Conservation (phyloP, 2,113 vertebrate genomes). For the Nesoenas mayeri region DNA sequence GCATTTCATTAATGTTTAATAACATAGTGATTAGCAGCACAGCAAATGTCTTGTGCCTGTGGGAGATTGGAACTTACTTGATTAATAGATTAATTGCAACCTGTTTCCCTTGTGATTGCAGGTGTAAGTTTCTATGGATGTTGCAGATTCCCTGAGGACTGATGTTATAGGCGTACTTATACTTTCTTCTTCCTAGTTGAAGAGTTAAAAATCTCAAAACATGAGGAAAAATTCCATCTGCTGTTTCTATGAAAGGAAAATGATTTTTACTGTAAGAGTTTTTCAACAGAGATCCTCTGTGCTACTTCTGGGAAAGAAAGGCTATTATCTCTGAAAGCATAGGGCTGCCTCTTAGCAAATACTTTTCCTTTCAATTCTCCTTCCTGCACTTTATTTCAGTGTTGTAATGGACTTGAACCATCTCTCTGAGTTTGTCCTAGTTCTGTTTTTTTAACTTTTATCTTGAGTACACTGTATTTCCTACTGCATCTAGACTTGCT, state of each 20-base stretch:
- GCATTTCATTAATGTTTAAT: conserved; percentile 59
- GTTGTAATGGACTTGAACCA: neutral
- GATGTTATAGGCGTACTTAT: neutral
- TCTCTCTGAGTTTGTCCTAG: neutral
- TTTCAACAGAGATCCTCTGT: neutral
- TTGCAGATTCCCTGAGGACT: neutral
- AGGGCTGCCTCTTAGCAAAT: neutral
- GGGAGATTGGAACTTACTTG: conserved; percentile 47
- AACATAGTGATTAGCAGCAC: conserved; percentile 34
- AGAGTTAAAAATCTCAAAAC: conserved; percentile 7
- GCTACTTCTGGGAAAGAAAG: neutral
- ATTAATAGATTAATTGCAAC: conserved; percentile 58
- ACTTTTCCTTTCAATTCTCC: neutral
- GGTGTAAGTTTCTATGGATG: neutral
- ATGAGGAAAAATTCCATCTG: neutral
- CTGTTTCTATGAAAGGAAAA: neutral
- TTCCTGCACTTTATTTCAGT: neutral
- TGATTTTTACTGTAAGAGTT: neutral
- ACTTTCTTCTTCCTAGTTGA: neutral
- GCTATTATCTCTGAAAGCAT: neutral
- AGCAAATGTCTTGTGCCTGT: neutral
- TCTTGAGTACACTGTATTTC: neutral
- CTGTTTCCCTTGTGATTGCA: conserved; percentile 11
- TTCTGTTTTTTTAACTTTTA: neutral
- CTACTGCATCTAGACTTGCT: neutral